Evolutionary conservation across 2,113 vertebrate species (phyloP).

Genomic region (Campylomormyrus tamandua): DNA sequence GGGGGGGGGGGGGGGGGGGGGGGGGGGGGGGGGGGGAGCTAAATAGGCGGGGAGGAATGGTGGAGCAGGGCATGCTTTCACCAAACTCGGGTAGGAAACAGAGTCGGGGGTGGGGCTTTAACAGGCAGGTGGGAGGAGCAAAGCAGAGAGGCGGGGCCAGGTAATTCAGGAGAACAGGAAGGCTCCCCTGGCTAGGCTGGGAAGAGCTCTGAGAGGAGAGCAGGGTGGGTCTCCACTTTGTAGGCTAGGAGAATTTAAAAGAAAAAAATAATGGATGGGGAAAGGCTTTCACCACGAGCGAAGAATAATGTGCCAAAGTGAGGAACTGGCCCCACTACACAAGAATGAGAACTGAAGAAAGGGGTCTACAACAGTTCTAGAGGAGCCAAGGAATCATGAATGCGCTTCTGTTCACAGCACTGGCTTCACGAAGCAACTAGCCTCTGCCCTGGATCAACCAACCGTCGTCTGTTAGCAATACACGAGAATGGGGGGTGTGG

Average conservation of each 20-base stretch:
- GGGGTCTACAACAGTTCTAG: neutral
- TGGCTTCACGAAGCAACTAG: neutral
- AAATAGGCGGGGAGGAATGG: neutral
- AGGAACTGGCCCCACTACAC: neutral
- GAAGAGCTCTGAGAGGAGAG: neutral
- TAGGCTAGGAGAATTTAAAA: neutral
- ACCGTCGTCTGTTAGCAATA: neutral
- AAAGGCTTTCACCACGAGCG: neutral
- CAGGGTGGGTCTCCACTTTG: neutral
- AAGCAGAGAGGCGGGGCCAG: neutral
- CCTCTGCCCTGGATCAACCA: neutral
- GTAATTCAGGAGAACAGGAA: neutral
- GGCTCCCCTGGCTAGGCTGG: neutral
- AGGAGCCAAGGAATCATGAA: constrained; percentile 7
- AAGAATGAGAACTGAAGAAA: constrained; percentile 9
- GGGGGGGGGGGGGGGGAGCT: no score
- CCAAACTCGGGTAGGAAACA: neutral
- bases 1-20: no score
- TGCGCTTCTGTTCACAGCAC: neutral
- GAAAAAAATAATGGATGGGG: neutral
- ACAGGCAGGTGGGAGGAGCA: neutral
- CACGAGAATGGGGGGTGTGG: neutral
- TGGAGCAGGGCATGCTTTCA: neutral
- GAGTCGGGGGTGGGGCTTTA: neutral
- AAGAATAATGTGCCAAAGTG: neutral